Evolutionary conservation across 2,797 vertebrate genomes (phyloP).

Genomic region (Sebastolobus altivelis): DNA sequence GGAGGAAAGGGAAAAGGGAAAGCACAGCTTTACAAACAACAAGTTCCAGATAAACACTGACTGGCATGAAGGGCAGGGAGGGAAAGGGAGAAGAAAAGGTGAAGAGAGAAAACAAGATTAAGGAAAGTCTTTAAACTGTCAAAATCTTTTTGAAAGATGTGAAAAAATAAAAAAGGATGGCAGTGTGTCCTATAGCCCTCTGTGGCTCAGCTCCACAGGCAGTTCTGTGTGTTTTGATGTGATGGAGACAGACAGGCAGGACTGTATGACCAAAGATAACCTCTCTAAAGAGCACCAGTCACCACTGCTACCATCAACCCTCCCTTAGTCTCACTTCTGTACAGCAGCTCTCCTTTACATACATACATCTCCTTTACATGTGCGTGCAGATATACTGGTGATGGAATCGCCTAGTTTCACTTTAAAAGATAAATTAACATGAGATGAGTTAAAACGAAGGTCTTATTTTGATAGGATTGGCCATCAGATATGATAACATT

Average conservation of each 20-base stretch:
- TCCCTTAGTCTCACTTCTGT: slow-evolving; percentile 5
- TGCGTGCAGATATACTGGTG: not conserved
- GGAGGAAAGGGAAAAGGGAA: not conserved
- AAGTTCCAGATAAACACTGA: slow-evolving; percentile 23
- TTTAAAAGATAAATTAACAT: not conserved
- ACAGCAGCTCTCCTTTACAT: slow-evolving; percentile 1
- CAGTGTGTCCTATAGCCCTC: slow-evolving; percentile 30
- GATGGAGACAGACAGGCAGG: slow-evolving; percentile 71
- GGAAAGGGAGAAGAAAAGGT: not conserved
- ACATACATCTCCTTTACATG: not conserved
- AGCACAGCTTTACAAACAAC: not conserved
- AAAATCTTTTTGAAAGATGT: slow-evolving; percentile 37
- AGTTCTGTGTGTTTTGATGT: slow-evolving; percentile 67
- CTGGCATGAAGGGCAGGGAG: slow-evolving; percentile 5
- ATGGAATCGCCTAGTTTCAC: not conserved
- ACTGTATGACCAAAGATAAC: slow-evolving; percentile 71
- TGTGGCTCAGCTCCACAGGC: slow-evolving; percentile 62
- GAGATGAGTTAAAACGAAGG: not conserved
- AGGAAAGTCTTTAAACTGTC: slow-evolving; percentile 11
- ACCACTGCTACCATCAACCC: slow-evolving; percentile 35
- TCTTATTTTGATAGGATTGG: not conserved
- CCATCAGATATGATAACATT: not conserved
- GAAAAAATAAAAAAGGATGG: slow-evolving; percentile 52
- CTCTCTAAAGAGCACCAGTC: slow-evolving; percentile 72
- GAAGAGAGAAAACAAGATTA: slow-evolving; percentile 17